phyloP scores from a whole-genome alignment of 64 coral and sea anemone genomes.

The Dendrophyllia cribrosa region DNA sequence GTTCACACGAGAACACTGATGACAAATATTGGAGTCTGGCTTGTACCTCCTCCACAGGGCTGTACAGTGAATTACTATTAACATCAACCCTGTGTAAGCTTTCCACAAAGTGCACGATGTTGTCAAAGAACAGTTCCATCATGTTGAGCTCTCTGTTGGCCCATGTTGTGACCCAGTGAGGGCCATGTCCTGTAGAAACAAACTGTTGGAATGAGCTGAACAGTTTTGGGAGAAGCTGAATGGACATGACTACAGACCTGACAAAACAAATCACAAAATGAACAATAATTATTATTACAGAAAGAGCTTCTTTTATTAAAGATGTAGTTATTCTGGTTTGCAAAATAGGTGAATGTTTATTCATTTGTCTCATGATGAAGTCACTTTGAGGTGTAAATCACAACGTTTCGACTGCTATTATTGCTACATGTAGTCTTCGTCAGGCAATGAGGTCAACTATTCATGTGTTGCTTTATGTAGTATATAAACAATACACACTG shows the following conservation, averaged over 20 bases:
- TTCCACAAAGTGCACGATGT: conserved; percentile 76
- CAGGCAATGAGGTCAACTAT: too few species aligned
- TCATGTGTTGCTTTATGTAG: too few species aligned
- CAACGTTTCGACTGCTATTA: too few species aligned
- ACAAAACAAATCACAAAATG: background rate
- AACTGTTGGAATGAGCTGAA: conserved; percentile 97
- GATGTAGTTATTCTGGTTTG: too few species aligned
- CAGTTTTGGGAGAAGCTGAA: conserved; percentile 93
- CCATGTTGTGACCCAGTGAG: conserved; percentile 91
- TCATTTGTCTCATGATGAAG: too few species aligned
- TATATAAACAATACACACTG: too few species aligned
- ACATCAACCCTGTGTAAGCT: conserved; percentile 1
- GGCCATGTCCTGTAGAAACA: conserved; percentile 73
- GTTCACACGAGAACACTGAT: conserved; percentile 94
- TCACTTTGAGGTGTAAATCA: too few species aligned
- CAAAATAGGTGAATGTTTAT: too few species aligned
- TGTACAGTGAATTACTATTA: conserved; percentile 59
- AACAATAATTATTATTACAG: background rate
- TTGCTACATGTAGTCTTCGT: too few species aligned
- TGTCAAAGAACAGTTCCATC: conserved; percentile 94
- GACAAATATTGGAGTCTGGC: conserved; percentile 94
- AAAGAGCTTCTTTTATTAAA: too few species aligned
- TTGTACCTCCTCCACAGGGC: conserved; percentile 90
- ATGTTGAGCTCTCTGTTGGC: conserved; percentile 85
- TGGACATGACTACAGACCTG: conserved; percentile 95